Percentiles rank a stretch among this genome's conserved stretches.
Conservation (phyloP, 1,140 invertebrate species). For the Popillia japonica region DNA sequence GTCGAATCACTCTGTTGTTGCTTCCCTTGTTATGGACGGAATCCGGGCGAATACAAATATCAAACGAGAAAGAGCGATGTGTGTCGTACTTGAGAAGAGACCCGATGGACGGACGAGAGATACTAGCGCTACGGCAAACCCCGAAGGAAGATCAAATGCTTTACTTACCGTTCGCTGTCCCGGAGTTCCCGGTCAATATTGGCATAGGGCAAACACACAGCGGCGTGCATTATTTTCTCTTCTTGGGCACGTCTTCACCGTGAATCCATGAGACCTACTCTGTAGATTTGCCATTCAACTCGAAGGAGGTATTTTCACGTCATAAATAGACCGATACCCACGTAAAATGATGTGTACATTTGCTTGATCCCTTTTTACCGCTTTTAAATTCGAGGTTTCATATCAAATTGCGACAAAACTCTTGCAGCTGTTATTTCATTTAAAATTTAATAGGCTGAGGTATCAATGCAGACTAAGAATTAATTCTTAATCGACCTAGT, state of each 20-base stretch:
- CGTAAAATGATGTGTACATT: background rate
- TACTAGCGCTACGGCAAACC: background rate
- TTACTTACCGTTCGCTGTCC: background rate
- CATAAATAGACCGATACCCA: background rate
- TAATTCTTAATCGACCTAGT: no score
- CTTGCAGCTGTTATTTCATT: no score
- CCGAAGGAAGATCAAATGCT: constrained; percentile 21
- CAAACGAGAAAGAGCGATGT: background rate
- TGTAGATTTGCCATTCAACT: background rate
- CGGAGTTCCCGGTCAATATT: constrained; percentile 18
- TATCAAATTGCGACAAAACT: no score
- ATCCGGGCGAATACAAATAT: background rate
- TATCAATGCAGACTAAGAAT: no score
- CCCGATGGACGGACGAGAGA: background rate
- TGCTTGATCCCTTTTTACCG: no score
- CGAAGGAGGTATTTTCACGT: background rate
- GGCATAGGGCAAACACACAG: constrained; percentile 13
- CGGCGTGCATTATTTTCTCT: constrained; percentile 27
- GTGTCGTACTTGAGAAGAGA: background rate
- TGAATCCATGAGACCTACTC: background rate
- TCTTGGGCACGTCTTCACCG: constrained; percentile 12
- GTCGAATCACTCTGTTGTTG: background rate
- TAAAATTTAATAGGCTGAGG: no score
- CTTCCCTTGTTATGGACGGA: background rate
- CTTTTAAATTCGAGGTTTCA: no score